Conservation (phyloP, 2,113 vertebrate species). For the Hystrix brachyura region DNA sequence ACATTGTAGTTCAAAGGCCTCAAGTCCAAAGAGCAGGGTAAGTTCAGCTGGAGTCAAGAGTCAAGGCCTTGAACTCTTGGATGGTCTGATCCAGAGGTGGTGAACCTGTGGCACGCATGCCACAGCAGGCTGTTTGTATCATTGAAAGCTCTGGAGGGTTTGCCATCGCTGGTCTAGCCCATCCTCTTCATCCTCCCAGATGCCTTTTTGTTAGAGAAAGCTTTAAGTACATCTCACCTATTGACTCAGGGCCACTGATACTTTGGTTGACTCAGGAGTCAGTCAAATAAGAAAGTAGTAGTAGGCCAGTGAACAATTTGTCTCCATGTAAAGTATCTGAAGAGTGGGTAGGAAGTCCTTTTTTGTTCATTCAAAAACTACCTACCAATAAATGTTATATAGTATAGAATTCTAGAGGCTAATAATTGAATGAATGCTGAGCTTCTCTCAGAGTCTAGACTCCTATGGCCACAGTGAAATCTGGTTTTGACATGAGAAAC, state of each 20-base stretch:
- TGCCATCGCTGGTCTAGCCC: not conserved
- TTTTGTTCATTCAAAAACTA: not conserved
- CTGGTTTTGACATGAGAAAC: conserved; percentile 4
- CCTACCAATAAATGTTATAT: not conserved
- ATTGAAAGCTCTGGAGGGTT: not conserved
- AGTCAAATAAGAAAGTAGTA: conserved; percentile 1
- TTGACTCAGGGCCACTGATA: not conserved
- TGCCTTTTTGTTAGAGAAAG: not conserved
- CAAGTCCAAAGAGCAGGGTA: conserved; percentile 75
- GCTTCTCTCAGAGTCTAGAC: not conserved
- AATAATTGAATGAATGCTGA: not conserved
- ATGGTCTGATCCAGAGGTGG: too few relatives aligned
- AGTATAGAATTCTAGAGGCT: not conserved
- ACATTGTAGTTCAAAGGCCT: conserved; percentile 78
- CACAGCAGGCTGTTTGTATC: not conserved
- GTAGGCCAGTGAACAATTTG: not conserved
- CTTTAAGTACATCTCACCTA: not conserved
- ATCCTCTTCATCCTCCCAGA: not conserved
- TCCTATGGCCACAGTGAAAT: not conserved
- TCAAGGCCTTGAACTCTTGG: not conserved
- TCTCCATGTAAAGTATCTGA: not conserved
- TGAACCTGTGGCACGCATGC: not conserved
- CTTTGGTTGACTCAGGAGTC: not conserved
- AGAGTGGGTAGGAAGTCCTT: not conserved
- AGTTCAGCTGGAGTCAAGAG: conserved; percentile 68